Evolutionary conservation across 2,888 invertebrate species (phyloP).

Genomic region (Brachylomia viminalis): DNA sequence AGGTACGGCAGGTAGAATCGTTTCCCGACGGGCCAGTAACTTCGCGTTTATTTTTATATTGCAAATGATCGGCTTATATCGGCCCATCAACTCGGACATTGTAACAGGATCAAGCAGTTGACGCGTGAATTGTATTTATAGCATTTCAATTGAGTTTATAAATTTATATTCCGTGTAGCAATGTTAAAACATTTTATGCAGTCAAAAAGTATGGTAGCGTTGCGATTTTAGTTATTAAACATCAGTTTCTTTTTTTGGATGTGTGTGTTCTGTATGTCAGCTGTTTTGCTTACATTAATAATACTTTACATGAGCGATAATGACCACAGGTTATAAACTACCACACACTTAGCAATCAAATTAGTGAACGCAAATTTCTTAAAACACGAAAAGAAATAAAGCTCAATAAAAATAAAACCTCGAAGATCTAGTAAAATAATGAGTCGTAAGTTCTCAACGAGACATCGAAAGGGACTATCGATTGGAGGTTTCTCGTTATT

Average conservation of each 20-base stretch:
- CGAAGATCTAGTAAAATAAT: constrained; percentile 59
- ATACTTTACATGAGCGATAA: background rate
- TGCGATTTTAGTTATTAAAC: constrained; percentile 37
- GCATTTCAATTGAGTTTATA: constrained; percentile 81
- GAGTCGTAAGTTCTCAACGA: constrained; percentile 65
- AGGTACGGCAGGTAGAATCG: constrained; percentile 52
- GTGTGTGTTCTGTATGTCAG: background rate
- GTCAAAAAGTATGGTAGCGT: constrained; percentile 46
- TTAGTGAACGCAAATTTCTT: background rate
- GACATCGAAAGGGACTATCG: constrained; percentile 71
- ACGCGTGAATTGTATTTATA: constrained; percentile 85
- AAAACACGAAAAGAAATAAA: background rate
- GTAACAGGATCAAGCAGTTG: constrained; percentile 86
- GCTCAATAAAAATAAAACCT: background rate
- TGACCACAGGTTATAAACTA: background rate
- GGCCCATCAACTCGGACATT: constrained; percentile 84
- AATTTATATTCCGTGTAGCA: constrained; percentile 63
- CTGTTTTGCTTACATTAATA: background rate
- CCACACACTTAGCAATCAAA: background rate
- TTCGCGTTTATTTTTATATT: constrained; percentile 77
- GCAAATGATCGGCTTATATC: constrained; percentile 87
- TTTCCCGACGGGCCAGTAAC: constrained; percentile 54
- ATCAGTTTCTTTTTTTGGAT: background rate
- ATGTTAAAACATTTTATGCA: constrained; percentile 56
- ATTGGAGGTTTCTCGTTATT: constrained; percentile 79